phyloP scores from a whole-genome alignment of 2,113 vertebrate species.

The Gopherus evgoodei region DNA sequence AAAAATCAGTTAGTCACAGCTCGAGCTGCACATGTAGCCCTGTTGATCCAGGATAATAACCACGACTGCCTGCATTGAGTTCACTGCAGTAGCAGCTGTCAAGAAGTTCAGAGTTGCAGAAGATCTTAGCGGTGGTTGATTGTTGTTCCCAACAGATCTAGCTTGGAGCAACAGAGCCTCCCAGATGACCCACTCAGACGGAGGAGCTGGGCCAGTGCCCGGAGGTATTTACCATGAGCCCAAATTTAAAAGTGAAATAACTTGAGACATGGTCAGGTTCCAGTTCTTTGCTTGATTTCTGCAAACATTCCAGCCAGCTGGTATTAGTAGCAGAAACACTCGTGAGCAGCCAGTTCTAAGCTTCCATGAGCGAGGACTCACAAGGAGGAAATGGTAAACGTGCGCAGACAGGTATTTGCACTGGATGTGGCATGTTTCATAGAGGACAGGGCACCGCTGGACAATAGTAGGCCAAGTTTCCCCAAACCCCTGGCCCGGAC shows the following conservation, averaged over 20 bases:
- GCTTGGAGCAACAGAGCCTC: too few relatives aligned
- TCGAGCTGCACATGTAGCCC: too few relatives aligned
- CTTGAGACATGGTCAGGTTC: neutral
- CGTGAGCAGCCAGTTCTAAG: too few relatives aligned
- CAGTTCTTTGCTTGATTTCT: neutral
- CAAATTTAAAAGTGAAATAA: neutral
- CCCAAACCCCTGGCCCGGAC: too few relatives aligned
- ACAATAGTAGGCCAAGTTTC: too few relatives aligned
- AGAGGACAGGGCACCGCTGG: too few relatives aligned
- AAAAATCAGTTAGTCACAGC: too few relatives aligned
- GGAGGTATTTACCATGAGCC: neutral
- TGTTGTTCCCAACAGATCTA: too few relatives aligned
- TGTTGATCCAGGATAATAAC: too few relatives aligned
- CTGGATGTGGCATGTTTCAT: neutral
- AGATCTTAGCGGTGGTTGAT: too few relatives aligned
- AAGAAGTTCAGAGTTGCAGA: neutral
- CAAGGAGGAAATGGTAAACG: neutral
- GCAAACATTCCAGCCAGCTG: neutral
- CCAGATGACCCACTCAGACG: too few relatives aligned
- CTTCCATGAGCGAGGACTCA: neutral
- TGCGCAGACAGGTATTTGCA: neutral
- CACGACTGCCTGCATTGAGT: too few relatives aligned
- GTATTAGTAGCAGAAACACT: neutral
- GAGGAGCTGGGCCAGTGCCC: neutral
- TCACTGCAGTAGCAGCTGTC: neutral